Evolutionary conservation across 2,797 vertebrate species (phyloP).

Genomic region (Sebastes steindachneri): DNA sequence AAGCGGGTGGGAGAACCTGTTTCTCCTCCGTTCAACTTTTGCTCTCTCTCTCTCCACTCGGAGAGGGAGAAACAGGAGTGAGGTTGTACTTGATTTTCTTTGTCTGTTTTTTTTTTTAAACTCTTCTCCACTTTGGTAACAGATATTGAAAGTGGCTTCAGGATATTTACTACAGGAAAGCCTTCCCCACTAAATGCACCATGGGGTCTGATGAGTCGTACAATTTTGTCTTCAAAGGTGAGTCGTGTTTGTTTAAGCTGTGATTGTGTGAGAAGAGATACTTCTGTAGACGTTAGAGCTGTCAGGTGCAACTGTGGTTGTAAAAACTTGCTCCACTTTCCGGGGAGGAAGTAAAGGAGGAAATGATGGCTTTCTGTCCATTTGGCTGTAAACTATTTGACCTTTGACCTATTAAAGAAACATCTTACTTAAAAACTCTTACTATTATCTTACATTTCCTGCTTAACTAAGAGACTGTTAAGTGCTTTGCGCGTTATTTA

Average conservation of each 20-base stretch:
- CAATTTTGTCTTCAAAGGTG: slow-evolving; percentile 89
- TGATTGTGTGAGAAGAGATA: not conserved
- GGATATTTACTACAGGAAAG: slow-evolving; percentile 35
- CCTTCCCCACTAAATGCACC: slow-evolving; percentile 31
- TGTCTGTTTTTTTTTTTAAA: not conserved
- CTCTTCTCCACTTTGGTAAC: not conserved
- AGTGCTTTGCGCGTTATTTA: not conserved
- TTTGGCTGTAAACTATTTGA: slow-evolving; percentile 27
- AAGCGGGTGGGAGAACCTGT: slow-evolving; percentile 45
- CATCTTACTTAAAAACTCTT: not conserved
- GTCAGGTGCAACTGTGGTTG: not conserved
- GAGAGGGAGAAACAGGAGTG: slow-evolving; percentile 20
- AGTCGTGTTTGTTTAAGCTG: slow-evolving; percentile 50
- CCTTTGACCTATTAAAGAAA: slow-evolving; percentile 44
- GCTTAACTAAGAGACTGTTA: not conserved
- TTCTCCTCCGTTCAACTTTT: slow-evolving; percentile 33
- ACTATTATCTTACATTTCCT: not conserved
- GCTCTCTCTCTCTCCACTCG: slow-evolving; percentile 32
- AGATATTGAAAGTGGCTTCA: slow-evolving; percentile 44
- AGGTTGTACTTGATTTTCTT: slow-evolving; percentile 4
- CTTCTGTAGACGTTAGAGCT: not conserved
- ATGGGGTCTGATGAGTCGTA: slow-evolving; percentile 84
- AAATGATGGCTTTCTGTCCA: slow-evolving; percentile 35
- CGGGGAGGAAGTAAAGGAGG: slow-evolving; percentile 37
- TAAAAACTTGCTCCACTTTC: not conserved